These are phyloP conservation scores for Pholis gunnellus DNA, from an alignment of 2,113 vertebrate species.

Conservation along the genomic window DNA sequence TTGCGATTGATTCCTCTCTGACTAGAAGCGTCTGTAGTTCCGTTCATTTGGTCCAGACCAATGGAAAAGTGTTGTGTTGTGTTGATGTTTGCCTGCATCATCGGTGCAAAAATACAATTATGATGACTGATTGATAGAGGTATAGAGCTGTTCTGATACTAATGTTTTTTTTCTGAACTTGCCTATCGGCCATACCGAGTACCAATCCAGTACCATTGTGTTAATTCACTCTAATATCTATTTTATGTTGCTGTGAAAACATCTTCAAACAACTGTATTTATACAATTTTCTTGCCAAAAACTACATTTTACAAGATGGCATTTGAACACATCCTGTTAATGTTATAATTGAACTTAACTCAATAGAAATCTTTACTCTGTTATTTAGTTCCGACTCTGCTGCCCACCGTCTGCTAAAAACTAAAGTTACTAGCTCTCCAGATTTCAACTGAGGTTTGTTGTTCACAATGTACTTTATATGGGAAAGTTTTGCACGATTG, in stretches of 20 bases:
- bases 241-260: not conserved
- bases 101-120: not conserved
- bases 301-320: no score
- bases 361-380: not conserved
- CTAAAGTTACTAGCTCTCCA: no score
- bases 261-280: not conserved
- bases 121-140: not conserved
- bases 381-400: not conserved
- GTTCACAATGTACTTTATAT: no score
- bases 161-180: not conserved
- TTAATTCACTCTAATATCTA: not conserved
- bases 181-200: no score
- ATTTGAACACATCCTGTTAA: not conserved
- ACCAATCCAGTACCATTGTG: no score
- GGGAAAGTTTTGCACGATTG: no score
- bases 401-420: not conserved
- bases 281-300: not conserved
- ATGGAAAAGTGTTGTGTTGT: not conserved
- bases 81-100: not conserved
- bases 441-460: no score
- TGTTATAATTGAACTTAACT: not conserved
- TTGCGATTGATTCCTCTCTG: not conserved
- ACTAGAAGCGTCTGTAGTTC: not conserved
- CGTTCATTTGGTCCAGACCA: not conserved
- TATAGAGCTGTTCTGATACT: not conserved